These are phyloP conservation scores for Callocephalon fimbriatum DNA, from an alignment of 2,113 vertebrate species.

Conservation along the genomic window DNA sequence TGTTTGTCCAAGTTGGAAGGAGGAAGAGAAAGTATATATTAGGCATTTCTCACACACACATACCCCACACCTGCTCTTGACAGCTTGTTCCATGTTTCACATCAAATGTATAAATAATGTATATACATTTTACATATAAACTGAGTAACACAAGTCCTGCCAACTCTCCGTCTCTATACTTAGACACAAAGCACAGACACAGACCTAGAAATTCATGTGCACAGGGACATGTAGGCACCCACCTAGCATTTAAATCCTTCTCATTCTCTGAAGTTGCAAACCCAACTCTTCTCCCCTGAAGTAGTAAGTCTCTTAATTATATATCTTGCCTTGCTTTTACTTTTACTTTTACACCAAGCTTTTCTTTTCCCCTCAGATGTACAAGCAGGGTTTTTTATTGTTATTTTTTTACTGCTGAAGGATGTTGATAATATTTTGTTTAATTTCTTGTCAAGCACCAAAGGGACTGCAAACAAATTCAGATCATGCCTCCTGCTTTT, in stretches of 20 bases:
- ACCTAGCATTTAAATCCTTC: not conserved
- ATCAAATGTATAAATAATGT: conserved; percentile 55
- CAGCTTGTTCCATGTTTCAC: conserved; percentile 49
- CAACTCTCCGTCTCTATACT: not conserved
- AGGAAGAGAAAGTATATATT: not conserved
- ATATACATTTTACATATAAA: conserved; percentile 48
- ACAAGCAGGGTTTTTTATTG: not conserved
- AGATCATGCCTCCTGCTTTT: not conserved
- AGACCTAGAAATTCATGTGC: not conserved
- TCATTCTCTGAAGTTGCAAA: not conserved
- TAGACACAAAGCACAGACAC: not conserved
- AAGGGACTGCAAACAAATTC: not conserved
- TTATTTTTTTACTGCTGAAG: not conserved
- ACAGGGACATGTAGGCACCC: not conserved
- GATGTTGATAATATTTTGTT: not conserved
- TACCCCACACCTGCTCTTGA: conserved; percentile 62
- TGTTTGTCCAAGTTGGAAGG: conserved; percentile 52
- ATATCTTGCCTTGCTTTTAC: not conserved
- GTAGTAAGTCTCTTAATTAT: not conserved
- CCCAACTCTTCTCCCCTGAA: not conserved
- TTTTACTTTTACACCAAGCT: not conserved
- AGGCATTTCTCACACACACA: conserved; percentile 11
- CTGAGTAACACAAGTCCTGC: not conserved
- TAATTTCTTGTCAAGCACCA: not conserved
- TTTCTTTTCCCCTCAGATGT: not conserved